Conservation (phyloP, 2,888 invertebrate species). For the Hedya salicella region DNA sequence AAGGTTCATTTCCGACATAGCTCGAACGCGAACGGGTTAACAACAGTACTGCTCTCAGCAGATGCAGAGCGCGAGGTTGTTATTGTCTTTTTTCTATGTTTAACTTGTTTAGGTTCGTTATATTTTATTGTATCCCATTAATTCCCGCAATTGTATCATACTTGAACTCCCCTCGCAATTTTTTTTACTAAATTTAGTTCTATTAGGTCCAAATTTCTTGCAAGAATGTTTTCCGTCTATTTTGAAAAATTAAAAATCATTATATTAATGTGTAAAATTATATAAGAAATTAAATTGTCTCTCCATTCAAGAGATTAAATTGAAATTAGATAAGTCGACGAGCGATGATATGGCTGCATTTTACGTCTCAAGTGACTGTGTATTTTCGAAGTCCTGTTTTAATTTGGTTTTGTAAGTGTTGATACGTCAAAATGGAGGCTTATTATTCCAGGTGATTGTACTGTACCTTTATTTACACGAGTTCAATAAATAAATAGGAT, state of each 20-base stretch:
- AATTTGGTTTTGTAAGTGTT: neutral
- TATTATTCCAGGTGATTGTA: slow-evolving; percentile 16
- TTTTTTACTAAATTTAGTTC: neutral
- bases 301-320: slow-evolving; percentile 27
- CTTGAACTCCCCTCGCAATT: slow-evolving; percentile 4
- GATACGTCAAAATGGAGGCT: slow-evolving; percentile 7
- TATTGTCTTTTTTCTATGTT: neutral
- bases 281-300: slow-evolving; percentile 9
- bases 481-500: slow-evolving; percentile 26
- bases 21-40: too few relatives aligned
- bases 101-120: neutral
- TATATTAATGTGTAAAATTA: slow-evolving; percentile 5
- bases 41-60: too few relatives aligned
- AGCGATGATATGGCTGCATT: slow-evolving; percentile 12
- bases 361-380: neutral
- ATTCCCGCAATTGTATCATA: neutral
- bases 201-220: neutral
- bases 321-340: slow-evolving; percentile 15
- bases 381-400: too few relatives aligned
- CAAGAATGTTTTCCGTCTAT: neutral
- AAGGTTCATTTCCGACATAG: too few relatives aligned
- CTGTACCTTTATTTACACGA: slow-evolving; percentile 26
- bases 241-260: neutral
- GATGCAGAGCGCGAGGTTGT: too few relatives aligned
- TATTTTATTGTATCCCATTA: neutral